These are phyloP conservation scores for Lycopodina hypogea DNA, from an alignment of 37 sponge, comb jelly and placozoan species.

Conservation along the genomic window DNA sequence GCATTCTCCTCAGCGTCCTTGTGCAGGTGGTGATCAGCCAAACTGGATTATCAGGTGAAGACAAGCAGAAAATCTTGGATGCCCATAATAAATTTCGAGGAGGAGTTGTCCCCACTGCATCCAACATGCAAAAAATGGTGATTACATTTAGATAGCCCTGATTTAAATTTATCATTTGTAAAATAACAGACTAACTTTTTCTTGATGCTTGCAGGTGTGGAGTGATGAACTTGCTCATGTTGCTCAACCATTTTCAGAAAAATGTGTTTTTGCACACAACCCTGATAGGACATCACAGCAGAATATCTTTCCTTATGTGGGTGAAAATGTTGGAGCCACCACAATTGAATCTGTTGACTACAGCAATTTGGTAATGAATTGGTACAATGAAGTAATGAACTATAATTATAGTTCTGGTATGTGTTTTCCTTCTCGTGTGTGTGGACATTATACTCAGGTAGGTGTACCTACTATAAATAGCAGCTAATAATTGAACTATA, in stretches of 20 bases:
- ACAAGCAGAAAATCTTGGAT: slow-evolving; percentile 7
- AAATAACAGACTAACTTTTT: no score
- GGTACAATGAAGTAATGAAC: slow-evolving; percentile 17
- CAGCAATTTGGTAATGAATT: background rate
- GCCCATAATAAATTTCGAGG: slow-evolving; percentile 6
- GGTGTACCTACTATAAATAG: background rate
- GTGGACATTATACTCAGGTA: slow-evolving; percentile 29
- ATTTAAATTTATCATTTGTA: background rate
- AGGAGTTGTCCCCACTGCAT: background rate
- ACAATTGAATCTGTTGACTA: background rate
- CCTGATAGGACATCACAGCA: background rate
- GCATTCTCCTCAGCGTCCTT: no score
- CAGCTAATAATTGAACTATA: background rate
- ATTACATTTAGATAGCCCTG: background rate
- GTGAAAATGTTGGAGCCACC: slow-evolving; percentile 4
- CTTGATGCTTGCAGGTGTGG: no score
- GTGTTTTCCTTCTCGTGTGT: background rate
- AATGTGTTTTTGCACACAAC: slow-evolving; percentile 12
- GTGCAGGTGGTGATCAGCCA: background rate
- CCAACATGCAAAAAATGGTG: slow-evolving; percentile 29
- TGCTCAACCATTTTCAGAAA: slow-evolving; percentile 10
- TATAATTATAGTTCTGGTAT: background rate
- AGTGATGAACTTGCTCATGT: slow-evolving; percentile 18
- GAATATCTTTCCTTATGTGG: background rate
- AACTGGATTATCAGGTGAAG: background rate